Base-by-base conservation (phyloP, 2,113 vertebrate genomes). In the Ophthalmolycus amberensis region DNA sequence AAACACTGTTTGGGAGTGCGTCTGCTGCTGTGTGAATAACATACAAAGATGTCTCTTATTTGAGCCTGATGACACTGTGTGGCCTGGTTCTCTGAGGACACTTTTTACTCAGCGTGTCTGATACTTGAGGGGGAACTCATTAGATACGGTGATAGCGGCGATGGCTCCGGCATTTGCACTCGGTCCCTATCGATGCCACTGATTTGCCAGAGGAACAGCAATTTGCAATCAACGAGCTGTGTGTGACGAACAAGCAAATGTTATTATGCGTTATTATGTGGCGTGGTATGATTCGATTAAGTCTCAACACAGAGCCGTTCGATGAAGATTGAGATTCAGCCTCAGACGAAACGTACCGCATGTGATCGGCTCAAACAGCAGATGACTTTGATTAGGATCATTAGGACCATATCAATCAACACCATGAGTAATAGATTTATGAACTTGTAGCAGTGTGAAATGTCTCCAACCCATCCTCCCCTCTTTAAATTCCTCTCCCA, bases 401-500 rank as follows among this genome's bases (percentile, higher is more conserved):
- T 77, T 0, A 67, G 40, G 29, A 62, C 6, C n/a, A n/a, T 9
- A 22, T 75, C 25, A 25, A 25, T 25, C 25, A 25, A 25, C 25
- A 25, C 25, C 25, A 25, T 25, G 77, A 76, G 37, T 48, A 54
- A 79, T 22, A 58, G 5, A 67, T 70, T 52, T 71, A 87, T 64
- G 27, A 84, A 69, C 63, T 58, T 32, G 0, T 6, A 79, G 9
- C 40, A 6, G 29, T 67, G 58, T 58, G 86, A 86, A 77, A 84
- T 52, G 25, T 70, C 59, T 76, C 75, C 44, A 10, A 15, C 68
- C 15, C 25, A 34, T 9, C 79, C 59, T 40, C 3, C 9, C 16
- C 29, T 9, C 22, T 14, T 48, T n/a, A 54, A 44, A 38, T 75
- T 71, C 80, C 62, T 58, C 72, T 65, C 83, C 84, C 54, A 7